These are phyloP conservation scores for Mongoloraphidia duomilia DNA, from an alignment of 2,888 invertebrate genomes.

Conservation along the genomic window DNA sequence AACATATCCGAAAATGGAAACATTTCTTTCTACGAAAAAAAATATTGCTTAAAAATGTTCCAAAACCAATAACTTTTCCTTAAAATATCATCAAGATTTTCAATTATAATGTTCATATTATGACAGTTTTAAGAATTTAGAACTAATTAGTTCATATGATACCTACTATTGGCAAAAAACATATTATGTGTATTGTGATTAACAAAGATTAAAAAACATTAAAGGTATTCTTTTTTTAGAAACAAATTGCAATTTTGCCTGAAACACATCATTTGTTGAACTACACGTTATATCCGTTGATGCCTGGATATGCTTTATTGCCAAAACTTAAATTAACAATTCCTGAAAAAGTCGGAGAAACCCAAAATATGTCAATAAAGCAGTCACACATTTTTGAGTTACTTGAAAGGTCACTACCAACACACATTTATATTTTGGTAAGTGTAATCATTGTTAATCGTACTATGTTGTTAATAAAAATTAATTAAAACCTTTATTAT, in stretches of 20 bases:
- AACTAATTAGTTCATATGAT: too few species aligned
- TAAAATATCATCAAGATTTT: too few species aligned
- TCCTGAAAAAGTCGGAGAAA: conserved; percentile 28
- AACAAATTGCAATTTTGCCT: conserved; percentile 43
- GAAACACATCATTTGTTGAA: conserved; percentile 43
- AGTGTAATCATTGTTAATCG: conserved; percentile 14
- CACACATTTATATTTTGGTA: conserved; percentile 52
- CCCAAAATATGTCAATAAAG: conserved; percentile 23
- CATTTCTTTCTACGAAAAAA: too few species aligned
- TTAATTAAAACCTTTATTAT: conserved; percentile 3
- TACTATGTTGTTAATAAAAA: background rate
- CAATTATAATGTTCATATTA: too few species aligned
- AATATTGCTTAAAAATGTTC: too few species aligned
- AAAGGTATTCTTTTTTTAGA: conserved; percentile 19
- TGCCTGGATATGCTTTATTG: conserved; percentile 57
- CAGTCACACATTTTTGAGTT: conserved; percentile 38
- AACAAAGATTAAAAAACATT: too few species aligned
- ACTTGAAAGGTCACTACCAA: conserved; percentile 43
- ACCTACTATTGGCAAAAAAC: too few species aligned
- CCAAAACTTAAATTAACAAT: conserved; percentile 43
- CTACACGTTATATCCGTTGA: conserved; percentile 68
- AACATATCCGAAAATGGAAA: too few species aligned
- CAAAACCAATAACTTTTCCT: too few species aligned
- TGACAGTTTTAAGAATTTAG: too few species aligned
- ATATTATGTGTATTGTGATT: too few species aligned